These are phyloP conservation scores for Drosophila helvetica DNA, from an alignment of 2,888 invertebrate genomes.

Conservation along the genomic window DNA sequence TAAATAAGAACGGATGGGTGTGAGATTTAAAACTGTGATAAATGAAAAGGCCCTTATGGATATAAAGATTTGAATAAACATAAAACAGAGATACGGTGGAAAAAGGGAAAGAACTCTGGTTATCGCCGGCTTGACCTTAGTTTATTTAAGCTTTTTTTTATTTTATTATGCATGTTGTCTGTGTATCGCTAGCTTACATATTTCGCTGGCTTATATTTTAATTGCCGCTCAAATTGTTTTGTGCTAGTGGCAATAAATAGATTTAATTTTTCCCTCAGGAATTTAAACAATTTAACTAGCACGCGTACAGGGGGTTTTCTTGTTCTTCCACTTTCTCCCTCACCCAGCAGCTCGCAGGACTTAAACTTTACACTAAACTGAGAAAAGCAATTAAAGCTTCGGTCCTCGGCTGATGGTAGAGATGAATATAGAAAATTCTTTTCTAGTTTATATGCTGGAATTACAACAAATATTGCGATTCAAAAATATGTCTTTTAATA, in stretches of 20 bases:
- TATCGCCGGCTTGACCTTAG: no score
- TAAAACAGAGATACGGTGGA: not conserved
- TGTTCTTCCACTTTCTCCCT: not conserved
- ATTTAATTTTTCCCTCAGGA: slow-evolving; percentile 49
- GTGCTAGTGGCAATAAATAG: no score
- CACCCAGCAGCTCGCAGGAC: slow-evolving; percentile 33
- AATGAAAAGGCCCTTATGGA: not conserved
- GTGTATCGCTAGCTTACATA: slow-evolving; percentile 2
- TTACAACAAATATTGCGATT: no score
- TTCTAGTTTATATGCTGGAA: no score
- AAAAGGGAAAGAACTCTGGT: not conserved
- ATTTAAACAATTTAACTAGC: slow-evolving; percentile 42
- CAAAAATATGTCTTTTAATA: no score
- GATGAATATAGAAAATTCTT: no score
- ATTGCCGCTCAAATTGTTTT: slow-evolving; percentile 38
- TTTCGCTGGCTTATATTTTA: slow-evolving; percentile 40
- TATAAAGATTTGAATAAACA: not conserved
- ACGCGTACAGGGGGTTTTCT: not conserved
- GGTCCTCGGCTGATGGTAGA: no score
- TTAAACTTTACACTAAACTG: slow-evolving; percentile 56
- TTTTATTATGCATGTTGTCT: not conserved
- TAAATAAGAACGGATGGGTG: not conserved
- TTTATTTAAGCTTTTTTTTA: not conserved
- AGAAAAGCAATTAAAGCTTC: slow-evolving; percentile 48
- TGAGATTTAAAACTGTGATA: slow-evolving; percentile 22